Percentiles rank a stretch among this genome's conserved stretches.
phyloP scores from a whole-genome alignment of 2,113 vertebrate genomes.

The Callospermophilus lateralis region DNA sequence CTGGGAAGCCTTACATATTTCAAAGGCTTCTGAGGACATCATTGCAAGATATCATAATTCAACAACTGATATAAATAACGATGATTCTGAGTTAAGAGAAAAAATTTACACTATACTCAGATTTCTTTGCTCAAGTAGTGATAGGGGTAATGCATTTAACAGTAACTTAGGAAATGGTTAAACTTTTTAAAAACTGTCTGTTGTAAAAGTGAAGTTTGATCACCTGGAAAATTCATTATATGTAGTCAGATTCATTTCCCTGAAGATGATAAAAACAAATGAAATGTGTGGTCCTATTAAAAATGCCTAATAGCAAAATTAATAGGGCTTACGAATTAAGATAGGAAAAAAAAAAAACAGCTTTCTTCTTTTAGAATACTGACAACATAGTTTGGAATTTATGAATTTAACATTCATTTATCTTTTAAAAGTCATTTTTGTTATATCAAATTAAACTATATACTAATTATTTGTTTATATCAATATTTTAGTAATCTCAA shows the following conservation, averaged over 20 bases:
- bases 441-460: conserved; percentile 40
- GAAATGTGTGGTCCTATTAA: not conserved
- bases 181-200: not conserved
- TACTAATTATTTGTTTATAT: conserved; percentile 9
- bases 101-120: not conserved
- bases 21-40: not conserved
- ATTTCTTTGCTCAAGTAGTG: not conserved
- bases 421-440: conserved; percentile 21
- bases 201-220: conserved; percentile 11
- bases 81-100: conserved; percentile 8
- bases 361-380: not conserved
- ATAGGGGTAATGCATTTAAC: not conserved
- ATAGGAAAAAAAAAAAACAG: not conserved
- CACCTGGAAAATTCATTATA: conserved; percentile 33
- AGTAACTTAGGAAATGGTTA: conserved; percentile 33
- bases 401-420: conserved; percentile 21
- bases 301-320: not conserved
- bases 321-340: conserved; percentile 3
- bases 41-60: not conserved
- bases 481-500: conserved; percentile 11
- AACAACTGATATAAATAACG: not conserved
- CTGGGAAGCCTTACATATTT: not conserved
- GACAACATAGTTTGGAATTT: not conserved
- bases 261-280: conserved; percentile 42
- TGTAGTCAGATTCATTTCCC: conserved; percentile 3